phyloP scores from a whole-genome alignment of 2,797 vertebrate genomes.

The Balearica regulorum region DNA sequence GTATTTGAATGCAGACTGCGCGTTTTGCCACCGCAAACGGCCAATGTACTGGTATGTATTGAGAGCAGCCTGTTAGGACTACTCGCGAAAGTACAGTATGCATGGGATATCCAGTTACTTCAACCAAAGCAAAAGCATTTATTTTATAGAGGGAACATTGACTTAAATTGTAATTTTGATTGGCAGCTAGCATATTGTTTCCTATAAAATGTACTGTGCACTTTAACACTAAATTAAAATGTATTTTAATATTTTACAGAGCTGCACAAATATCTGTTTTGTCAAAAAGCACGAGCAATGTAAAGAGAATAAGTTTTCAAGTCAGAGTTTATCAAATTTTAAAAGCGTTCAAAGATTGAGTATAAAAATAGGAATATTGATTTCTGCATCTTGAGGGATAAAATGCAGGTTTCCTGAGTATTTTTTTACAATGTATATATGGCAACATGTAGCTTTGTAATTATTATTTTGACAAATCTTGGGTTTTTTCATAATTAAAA shows the following conservation, averaged over 20 bases:
- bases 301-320: constrained; percentile 71
- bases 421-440: constrained; percentile 80
- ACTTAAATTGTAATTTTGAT: not conserved
- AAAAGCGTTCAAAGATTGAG: constrained; percentile 56
- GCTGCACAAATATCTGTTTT: constrained; percentile 75
- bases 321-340: constrained; percentile 61
- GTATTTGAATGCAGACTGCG: not conserved
- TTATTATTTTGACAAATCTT: constrained; percentile 78
- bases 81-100: not conserved
- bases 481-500: constrained; percentile 71
- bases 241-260: constrained; percentile 73
- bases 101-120: not conserved
- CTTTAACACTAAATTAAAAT: constrained; percentile 80
- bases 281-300: constrained; percentile 68
- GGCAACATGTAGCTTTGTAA: constrained; percentile 77
- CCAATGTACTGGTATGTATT: not conserved
- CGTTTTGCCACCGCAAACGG: not conserved
- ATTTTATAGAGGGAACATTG: not conserved
- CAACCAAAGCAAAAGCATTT: constrained; percentile 6
- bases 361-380: constrained; percentile 70
- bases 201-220: constrained; percentile 78
- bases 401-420: constrained; percentile 74
- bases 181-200: constrained; percentile 70
- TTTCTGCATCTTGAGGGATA: constrained; percentile 70
- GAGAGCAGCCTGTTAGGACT: not conserved